Conservation (phyloP, 2,797 vertebrate genomes). For the Poliocrania exsul region DNA sequence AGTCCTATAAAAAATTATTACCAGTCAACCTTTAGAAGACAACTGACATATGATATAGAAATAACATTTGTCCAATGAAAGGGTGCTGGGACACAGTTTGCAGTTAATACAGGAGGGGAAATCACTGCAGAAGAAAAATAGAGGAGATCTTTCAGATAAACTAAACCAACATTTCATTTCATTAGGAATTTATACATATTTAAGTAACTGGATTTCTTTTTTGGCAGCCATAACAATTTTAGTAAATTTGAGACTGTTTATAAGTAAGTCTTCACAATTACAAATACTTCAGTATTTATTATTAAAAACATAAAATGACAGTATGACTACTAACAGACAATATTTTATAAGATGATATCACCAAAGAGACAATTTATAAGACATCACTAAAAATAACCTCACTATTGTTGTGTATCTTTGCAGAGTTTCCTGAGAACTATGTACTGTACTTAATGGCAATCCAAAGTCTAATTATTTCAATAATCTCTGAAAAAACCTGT, state of each 20-base stretch:
- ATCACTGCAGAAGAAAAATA: background rate
- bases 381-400: background rate
- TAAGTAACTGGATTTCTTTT: background rate
- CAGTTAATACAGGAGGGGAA: background rate
- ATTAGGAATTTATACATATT: background rate
- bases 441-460: background rate
- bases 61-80: background rate
- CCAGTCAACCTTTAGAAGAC: background rate
- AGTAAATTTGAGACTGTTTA: background rate
- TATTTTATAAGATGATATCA: background rate
- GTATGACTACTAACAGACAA: background rate
- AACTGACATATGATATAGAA: background rate
- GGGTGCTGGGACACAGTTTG: background rate
- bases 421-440: background rate
- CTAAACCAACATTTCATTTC: background rate
- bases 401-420: background rate
- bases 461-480: background rate
- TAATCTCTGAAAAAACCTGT: background rate
- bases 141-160: background rate
- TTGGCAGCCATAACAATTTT: background rate
- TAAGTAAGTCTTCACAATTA: background rate
- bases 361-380: background rate
- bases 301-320: background rate
- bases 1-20: background rate
- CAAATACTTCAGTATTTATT: background rate